Percentiles rank a stretch among this genome's conserved stretches.
Evolutionary conservation across 1,140 invertebrate species (phyloP).

Genomic region (Aphelinus certus): DNA sequence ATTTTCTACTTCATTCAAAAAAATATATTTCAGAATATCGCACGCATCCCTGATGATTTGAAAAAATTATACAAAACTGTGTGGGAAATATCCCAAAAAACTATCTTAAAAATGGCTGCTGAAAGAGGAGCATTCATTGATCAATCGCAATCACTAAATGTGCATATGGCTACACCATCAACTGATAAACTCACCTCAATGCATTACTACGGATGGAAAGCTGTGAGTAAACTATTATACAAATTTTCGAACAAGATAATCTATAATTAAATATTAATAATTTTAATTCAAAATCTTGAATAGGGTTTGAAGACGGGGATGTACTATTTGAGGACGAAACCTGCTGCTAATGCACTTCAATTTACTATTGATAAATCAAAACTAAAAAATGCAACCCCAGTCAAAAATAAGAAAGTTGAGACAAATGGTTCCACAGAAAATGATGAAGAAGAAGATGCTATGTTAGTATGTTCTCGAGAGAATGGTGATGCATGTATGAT

Average conservation of each 20-base stretch:
- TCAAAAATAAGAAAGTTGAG: conserved; percentile 37
- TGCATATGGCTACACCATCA: conserved; percentile 94
- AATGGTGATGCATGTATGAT: conserved; percentile 92
- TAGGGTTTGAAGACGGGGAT: conserved; percentile 97
- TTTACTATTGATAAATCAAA: conserved; percentile 97
- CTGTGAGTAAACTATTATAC: conserved; percentile 66
- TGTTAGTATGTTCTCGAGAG: conserved; percentile 83
- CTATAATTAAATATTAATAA: neutral
- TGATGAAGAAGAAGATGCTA: conserved; percentile 72
- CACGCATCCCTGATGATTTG: conserved; percentile 87
- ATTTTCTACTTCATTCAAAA: conserved; percentile 17
- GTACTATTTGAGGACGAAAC: conserved; percentile 98
- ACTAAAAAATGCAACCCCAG: conserved; percentile 59
- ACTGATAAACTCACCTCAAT: conserved; percentile 96
- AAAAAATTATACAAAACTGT: conserved; percentile 97
- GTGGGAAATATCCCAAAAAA: conserved; percentile 98
- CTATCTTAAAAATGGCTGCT: conserved; percentile 95
- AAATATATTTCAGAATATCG: conserved; percentile 75
- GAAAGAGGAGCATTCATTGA: conserved; percentile 98
- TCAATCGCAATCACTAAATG: conserved; percentile 97
- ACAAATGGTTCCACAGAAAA: conserved; percentile 46
- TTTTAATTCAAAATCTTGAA: conserved; percentile 42
- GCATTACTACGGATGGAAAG: conserved; percentile 98
- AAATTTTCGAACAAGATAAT: conserved; percentile 12
- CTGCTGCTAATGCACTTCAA: conserved; percentile 95